These are phyloP conservation scores for Tenebrosternarchus preto DNA, from an alignment of 2,113 vertebrate species.

Conservation along the genomic window DNA sequence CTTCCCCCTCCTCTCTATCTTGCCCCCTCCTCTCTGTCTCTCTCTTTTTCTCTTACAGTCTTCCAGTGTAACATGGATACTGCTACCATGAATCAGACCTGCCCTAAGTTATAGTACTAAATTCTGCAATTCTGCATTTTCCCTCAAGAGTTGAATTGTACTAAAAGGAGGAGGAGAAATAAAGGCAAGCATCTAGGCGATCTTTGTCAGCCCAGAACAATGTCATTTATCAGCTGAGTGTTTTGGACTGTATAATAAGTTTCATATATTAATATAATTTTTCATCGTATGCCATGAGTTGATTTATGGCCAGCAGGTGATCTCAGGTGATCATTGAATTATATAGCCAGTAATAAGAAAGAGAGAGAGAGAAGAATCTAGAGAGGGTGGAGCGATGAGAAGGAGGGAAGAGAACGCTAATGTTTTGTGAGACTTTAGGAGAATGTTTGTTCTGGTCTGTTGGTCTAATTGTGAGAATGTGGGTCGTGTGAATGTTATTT, in stretches of 20 bases:
- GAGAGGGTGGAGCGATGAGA: slow-evolving; percentile 3
- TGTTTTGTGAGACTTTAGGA: slow-evolving; percentile 68
- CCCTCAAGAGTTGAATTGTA: slow-evolving; percentile 55
- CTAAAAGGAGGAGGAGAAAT: slow-evolving; percentile 43
- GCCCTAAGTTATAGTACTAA: slow-evolving; percentile 55
- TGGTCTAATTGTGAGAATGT: neutral
- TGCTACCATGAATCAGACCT: slow-evolving; percentile 68
- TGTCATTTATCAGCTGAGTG: slow-evolving; percentile 92
- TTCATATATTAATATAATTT: slow-evolving; percentile 96
- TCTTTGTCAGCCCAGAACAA: slow-evolving; percentile 90
- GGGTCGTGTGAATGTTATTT: neutral
- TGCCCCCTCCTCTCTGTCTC: slow-evolving; percentile 48
- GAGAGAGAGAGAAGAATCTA: slow-evolving; percentile 12
- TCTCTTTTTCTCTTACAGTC: slow-evolving; percentile 61
- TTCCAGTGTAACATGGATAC: slow-evolving; percentile 26
- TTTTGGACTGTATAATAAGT: slow-evolving; percentile 95
- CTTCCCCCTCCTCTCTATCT: slow-evolving; percentile 56
- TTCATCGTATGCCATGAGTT: slow-evolving; percentile 84
- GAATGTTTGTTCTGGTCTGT: neutral
- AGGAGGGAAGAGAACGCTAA: slow-evolving; percentile 9
- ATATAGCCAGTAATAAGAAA: slow-evolving; percentile 87
- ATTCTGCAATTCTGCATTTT: slow-evolving; percentile 56
- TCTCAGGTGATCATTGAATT: slow-evolving; percentile 96
- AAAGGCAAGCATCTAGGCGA: slow-evolving; percentile 60
- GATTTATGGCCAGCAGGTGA: slow-evolving; percentile 93